Percentiles rank a stretch among this genome's conserved stretches.
Conservation (phyloP, 2,888 invertebrate genomes). For the Stenodera caucasica region DNA sequence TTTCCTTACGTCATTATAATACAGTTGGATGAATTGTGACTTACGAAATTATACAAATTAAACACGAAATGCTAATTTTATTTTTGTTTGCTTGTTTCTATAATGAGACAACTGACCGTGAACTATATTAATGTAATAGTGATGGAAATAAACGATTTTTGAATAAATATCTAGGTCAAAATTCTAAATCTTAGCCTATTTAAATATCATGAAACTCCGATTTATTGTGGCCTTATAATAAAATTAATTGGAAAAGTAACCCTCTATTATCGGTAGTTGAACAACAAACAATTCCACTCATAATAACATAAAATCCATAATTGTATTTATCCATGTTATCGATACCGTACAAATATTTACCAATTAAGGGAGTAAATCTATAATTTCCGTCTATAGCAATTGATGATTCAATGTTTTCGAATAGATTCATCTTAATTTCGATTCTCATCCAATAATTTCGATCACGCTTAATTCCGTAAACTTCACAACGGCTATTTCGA, state of each 20-base stretch:
- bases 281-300: too few species aligned
- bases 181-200: background rate
- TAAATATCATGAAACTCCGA: background rate
- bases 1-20: background rate
- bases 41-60: slow-evolving; percentile 8
- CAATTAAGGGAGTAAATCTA: too few species aligned
- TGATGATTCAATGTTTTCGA: too few species aligned
- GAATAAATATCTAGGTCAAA: background rate
- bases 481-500: background rate
- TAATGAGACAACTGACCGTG: slow-evolving; percentile 5
- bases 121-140: slow-evolving; percentile 3
- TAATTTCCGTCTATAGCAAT: too few species aligned
- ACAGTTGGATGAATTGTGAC: background rate
- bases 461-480: background rate
- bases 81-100: slow-evolving; percentile 10
- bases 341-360: too few species aligned
- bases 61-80: slow-evolving; percentile 6
- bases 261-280: too few species aligned
- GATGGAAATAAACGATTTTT: background rate
- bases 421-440: too few species aligned
- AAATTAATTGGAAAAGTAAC: too few species aligned
- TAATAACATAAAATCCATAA: too few species aligned
- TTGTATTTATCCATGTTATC: too few species aligned
- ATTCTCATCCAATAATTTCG: too few species aligned
- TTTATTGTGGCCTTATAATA: too few species aligned